Evolutionary conservation across 2,888 invertebrate genomes (phyloP).

Genomic region (Podotricha telesiphe): DNA sequence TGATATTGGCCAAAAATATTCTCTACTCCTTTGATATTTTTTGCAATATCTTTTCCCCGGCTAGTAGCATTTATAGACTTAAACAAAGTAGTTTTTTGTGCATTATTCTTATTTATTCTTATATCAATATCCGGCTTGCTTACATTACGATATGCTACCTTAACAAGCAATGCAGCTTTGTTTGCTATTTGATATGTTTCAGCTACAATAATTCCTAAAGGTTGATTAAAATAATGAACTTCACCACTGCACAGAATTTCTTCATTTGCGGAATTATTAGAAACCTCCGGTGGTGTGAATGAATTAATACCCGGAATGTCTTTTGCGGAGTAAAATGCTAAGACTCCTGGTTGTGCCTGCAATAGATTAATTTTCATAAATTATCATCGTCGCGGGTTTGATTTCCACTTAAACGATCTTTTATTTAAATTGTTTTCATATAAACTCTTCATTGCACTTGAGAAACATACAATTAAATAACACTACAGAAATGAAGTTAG

Average conservation of each 20-base stretch:
- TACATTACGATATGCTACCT: slow-evolving; percentile 79
- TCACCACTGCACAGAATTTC: slow-evolving; percentile 78
- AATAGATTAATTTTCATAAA: slow-evolving; percentile 19
- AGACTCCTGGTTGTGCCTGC: slow-evolving; percentile 86
- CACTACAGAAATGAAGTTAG: too few species aligned
- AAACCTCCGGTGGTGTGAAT: slow-evolving; percentile 58
- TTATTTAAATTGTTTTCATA: too few species aligned
- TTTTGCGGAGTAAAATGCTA: slow-evolving; percentile 85
- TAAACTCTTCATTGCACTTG: too few species aligned
- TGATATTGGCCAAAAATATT: slow-evolving; percentile 86
- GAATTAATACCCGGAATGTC: slow-evolving; percentile 88
- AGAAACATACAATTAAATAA: too few species aligned
- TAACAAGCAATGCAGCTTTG: slow-evolving; percentile 83
- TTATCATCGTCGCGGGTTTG: too few species aligned
- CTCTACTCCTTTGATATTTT: slow-evolving; percentile 82
- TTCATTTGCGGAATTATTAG: slow-evolving; percentile 54
- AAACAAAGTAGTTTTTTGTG: slow-evolving; percentile 55
- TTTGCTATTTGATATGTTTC: slow-evolving; percentile 81
- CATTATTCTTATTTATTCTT: slow-evolving; percentile 56
- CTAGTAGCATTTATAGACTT: slow-evolving; percentile 58
- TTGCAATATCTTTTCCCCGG: slow-evolving; percentile 67
- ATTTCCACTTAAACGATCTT: too few species aligned
- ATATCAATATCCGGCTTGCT: slow-evolving; percentile 62
- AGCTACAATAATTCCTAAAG: slow-evolving; percentile 87
- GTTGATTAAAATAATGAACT: slow-evolving; percentile 86